Conservation (phyloP, 2,113 vertebrate species). For the Mola mola region DNA sequence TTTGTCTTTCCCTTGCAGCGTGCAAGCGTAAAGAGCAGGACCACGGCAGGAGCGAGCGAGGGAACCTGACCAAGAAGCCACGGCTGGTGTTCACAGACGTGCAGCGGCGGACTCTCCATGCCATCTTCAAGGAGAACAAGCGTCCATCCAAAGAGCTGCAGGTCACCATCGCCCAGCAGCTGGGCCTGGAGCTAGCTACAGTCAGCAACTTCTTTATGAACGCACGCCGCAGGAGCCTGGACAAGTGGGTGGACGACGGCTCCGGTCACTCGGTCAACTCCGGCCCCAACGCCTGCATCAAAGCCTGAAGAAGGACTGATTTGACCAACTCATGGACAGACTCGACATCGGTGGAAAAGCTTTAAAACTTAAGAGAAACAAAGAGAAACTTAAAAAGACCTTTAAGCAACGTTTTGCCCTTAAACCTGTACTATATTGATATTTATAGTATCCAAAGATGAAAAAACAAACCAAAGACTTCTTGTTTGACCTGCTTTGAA, state of each 20-base stretch:
- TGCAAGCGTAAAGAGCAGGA: slow-evolving; percentile 99
- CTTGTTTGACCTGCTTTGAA: slow-evolving; percentile 92
- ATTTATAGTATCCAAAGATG: slow-evolving; percentile 99
- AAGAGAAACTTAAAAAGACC: slow-evolving; percentile 84
- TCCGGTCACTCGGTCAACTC: slow-evolving; percentile 88
- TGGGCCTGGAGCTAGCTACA: slow-evolving; percentile 96
- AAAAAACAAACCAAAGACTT: slow-evolving; percentile 99
- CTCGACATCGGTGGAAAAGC: slow-evolving; percentile 89
- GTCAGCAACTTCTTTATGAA: slow-evolving; percentile 99
- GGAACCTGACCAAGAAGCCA: slow-evolving; percentile 93
- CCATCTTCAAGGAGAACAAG: slow-evolving; percentile 99
- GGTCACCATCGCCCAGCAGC: slow-evolving; percentile 99
- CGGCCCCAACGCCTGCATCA: slow-evolving; percentile 95
- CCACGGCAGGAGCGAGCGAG: slow-evolving; percentile 89
- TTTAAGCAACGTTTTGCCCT: slow-evolving; percentile 96
- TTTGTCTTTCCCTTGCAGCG: slow-evolving; percentile 78
- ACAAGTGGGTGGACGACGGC: slow-evolving; percentile 98
- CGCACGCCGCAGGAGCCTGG: slow-evolving; percentile 94
- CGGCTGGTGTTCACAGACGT: slow-evolving; percentile 98
- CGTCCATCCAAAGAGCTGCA: slow-evolving; percentile 99
- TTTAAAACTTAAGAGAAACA: slow-evolving; percentile 86
- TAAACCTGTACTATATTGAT: slow-evolving; percentile 93
- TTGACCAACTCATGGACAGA: slow-evolving; percentile 83
- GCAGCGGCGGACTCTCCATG: slow-evolving; percentile 97
- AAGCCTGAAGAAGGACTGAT: slow-evolving; percentile 93